Evolutionary conservation across 2,888 invertebrate genomes (phyloP).

Genomic region (Pharmacophagus antenor): DNA sequence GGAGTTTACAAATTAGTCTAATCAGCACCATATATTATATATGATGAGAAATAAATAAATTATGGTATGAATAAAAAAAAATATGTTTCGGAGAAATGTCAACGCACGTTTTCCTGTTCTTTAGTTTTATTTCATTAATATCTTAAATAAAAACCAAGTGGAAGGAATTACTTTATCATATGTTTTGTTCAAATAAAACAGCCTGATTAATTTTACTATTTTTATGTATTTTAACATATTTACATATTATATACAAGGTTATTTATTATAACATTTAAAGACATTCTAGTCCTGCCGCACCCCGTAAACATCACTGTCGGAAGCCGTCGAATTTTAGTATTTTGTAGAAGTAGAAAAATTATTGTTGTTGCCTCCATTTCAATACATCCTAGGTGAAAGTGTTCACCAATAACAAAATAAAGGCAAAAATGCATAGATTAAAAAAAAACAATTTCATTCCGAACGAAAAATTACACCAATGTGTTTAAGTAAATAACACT

Average conservation of each 20-base stretch:
- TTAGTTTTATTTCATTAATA: neutral
- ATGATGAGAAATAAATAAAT: too few species aligned
- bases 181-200: too few species aligned
- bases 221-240: slow-evolving; percentile 73
- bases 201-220: slow-evolving; percentile 56
- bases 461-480: neutral
- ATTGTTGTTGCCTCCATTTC: neutral
- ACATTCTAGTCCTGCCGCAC: slow-evolving; percentile 49
- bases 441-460: neutral
- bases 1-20: too few species aligned
- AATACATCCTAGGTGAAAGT: neutral
- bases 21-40: too few species aligned
- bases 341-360: neutral
- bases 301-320: slow-evolving; percentile 61
- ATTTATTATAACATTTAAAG: slow-evolving; percentile 42
- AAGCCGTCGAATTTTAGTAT: slow-evolving; percentile 2
- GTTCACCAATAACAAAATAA: neutral
- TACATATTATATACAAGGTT: slow-evolving; percentile 78
- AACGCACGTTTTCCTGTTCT: too few species aligned
- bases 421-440: neutral
- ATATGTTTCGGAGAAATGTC: too few species aligned
- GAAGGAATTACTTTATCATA: too few species aligned
- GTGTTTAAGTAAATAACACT: neutral
- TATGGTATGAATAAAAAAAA: too few species aligned
- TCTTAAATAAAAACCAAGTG: neutral